A percentile compares a stretch with the other conserved stretches of the same genome.
Evolutionary conservation across 1,140 invertebrate genomes (phyloP).

Genomic region (Drosophila sproati): DNA sequence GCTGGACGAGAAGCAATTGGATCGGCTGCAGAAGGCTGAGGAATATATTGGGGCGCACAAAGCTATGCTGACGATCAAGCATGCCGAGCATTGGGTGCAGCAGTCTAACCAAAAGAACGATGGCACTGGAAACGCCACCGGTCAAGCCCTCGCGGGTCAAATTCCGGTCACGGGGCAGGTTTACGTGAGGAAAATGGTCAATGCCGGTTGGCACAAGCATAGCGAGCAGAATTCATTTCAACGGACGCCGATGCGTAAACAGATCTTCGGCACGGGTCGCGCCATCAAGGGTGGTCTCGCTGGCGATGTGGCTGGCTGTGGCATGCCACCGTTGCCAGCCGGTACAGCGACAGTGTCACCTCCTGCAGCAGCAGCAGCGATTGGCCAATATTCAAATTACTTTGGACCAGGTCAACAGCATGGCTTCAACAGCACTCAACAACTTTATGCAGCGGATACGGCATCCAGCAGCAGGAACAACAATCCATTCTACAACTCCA

Average conservation of each 20-base stretch:
- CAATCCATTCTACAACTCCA: constrained; percentile 47
- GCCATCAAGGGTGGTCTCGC: constrained; percentile 61
- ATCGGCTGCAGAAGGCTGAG: constrained; percentile 62
- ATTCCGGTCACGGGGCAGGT: constrained; percentile 42
- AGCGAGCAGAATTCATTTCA: constrained; percentile 36
- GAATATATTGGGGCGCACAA: constrained; percentile 75
- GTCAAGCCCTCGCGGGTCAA: background rate
- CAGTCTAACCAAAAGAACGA: constrained; percentile 33
- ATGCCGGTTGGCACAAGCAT: constrained; percentile 40
- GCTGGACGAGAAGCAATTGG: constrained; percentile 66
- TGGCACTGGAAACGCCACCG: background rate
- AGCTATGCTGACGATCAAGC: constrained; percentile 71
- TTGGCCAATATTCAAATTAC: constrained; percentile 31
- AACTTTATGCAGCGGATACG: constrained; percentile 17
- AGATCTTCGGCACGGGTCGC: constrained; percentile 55
- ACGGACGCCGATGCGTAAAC: constrained; percentile 13
- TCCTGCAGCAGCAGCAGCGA: constrained; percentile 7
- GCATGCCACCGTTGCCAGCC: constrained; percentile 11
- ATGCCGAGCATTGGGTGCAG: constrained; percentile 73
- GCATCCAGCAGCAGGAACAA: constrained; percentile 1
- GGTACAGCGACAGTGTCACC: background rate
- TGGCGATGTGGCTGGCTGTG: background rate
- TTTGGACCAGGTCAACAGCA: constrained; percentile 15
- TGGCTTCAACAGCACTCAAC: constrained; percentile 25
- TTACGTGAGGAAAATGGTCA: constrained; percentile 48